Evolutionary conservation across 2,888 invertebrate species (phyloP).

Genomic region (Eilema griseolum): DNA sequence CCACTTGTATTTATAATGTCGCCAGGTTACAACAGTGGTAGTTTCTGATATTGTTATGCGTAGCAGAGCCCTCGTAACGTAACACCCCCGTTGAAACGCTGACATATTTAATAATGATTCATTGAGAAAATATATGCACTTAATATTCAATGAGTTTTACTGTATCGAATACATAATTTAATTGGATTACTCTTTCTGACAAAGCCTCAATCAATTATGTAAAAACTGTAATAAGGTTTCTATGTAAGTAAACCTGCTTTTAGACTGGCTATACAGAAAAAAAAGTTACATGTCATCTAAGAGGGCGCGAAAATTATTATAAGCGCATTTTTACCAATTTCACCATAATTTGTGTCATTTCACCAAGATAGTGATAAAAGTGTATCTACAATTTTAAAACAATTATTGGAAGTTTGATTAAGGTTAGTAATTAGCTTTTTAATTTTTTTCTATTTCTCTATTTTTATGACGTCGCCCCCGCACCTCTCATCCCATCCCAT

Average conservation of each 20-base stretch:
- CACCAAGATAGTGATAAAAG: neutral
- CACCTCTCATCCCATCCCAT: no score
- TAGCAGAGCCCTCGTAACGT: slow-evolving; percentile 75
- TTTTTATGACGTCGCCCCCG: no score
- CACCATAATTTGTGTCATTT: neutral
- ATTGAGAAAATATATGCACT: slow-evolving; percentile 41
- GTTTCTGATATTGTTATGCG: slow-evolving; percentile 78
- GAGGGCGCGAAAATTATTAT: neutral
- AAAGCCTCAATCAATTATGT: neutral
- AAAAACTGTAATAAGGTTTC: neutral
- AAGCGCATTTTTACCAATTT: no score
- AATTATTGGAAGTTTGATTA: neutral
- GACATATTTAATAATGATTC: slow-evolving; percentile 54
- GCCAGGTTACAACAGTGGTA: slow-evolving; percentile 75
- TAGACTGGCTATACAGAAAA: neutral
- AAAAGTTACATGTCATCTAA: neutral
- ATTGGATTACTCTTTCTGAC: neutral
- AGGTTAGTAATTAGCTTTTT: neutral
- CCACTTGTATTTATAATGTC: slow-evolving; percentile 85
- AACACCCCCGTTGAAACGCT: slow-evolving; percentile 64
- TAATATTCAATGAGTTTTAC: slow-evolving; percentile 37
- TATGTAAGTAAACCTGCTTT: neutral
- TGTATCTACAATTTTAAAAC: neutral
- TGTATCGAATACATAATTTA: slow-evolving; percentile 16
- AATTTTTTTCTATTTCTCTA: neutral